Evolutionary conservation across 1,140 invertebrate genomes (phyloP).

Genomic region (Conus ventricosus): DNA sequence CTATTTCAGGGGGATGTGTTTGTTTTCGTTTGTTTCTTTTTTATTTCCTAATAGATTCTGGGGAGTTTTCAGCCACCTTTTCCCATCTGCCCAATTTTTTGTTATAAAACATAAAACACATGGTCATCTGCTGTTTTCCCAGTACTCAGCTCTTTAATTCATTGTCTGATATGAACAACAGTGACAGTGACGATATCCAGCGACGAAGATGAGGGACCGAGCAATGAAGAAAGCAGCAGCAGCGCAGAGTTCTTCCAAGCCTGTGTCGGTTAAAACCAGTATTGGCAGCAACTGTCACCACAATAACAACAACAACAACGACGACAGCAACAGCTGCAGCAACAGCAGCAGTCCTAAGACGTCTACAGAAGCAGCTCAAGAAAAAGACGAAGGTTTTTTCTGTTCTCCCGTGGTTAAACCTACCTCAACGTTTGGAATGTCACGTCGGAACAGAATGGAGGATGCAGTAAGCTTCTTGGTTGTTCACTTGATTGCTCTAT

Average conservation of each 20-base stretch:
- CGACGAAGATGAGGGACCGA: slow-evolving; percentile 56
- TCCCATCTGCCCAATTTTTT: too few relatives aligned
- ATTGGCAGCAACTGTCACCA: not conserved
- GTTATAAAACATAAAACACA: too few relatives aligned
- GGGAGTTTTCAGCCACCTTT: too few relatives aligned
- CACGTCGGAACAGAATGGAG: slow-evolving; percentile 5
- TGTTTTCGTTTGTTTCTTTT: too few relatives aligned
- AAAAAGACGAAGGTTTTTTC: slow-evolving; percentile 6
- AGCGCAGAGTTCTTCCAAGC: not conserved
- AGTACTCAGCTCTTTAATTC: too few relatives aligned
- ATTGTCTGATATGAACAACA: slow-evolving; percentile 20
- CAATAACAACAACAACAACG: not conserved
- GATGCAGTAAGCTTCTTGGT: not conserved
- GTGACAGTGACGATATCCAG: slow-evolving; percentile 63
- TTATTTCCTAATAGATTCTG: too few relatives aligned
- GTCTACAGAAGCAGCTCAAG: slow-evolving; percentile 16
- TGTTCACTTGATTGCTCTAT: not conserved
- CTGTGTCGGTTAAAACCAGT: too few relatives aligned
- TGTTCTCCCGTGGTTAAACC: not conserved
- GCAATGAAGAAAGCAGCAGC: not conserved
- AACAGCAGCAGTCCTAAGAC: not conserved
- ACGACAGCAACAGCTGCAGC: not conserved
- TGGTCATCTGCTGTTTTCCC: too few relatives aligned
- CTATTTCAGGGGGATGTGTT: too few relatives aligned
- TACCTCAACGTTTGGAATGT: slow-evolving; percentile 25